Conservation (phyloP, 2,888 invertebrate species). For the Lycocerus yunnanus region DNA sequence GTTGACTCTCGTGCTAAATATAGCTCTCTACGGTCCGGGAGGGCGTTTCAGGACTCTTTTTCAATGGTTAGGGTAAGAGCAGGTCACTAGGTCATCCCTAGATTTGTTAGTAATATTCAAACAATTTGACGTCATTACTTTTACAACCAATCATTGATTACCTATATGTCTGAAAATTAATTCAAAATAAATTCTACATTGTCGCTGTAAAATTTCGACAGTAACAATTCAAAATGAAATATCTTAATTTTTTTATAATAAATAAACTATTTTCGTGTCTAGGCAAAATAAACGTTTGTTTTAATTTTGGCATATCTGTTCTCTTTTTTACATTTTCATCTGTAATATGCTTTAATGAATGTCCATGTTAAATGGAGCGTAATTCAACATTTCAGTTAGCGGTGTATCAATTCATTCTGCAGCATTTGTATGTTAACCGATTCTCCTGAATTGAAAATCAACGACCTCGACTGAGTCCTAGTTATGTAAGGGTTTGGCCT, state of each 20-base stretch:
- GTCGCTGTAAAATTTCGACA: background rate
- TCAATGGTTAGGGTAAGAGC: conserved; percentile 32
- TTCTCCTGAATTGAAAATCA: conserved; percentile 28
- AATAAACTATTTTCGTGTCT: too few relatives aligned
- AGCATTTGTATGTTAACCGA: background rate
- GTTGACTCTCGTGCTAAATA: conserved; percentile 33
- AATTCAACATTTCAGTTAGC: background rate
- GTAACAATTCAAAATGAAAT: too few relatives aligned
- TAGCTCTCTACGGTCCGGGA: conserved; percentile 31
- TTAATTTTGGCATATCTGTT: background rate
- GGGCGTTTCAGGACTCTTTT: conserved; percentile 31
- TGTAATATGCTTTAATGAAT: background rate
- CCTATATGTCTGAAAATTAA: background rate
- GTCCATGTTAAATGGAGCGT: background rate
- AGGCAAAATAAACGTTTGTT: background rate
- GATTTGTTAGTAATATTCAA: conserved; percentile 31
- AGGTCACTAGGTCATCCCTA: conserved; percentile 41
- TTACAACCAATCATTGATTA: conserved; percentile 16
- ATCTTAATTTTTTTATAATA: too few relatives aligned
- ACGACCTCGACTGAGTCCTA: conserved; percentile 45
- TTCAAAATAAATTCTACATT: background rate
- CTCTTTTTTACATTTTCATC: background rate
- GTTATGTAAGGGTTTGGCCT: conserved; percentile 37
- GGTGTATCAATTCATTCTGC: background rate
- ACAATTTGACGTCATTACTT: conserved; percentile 36